Percentiles rank a stretch among this genome's conserved stretches.
These are phyloP conservation scores for Stenodema calcarata DNA, from an alignment of 2,888 invertebrate genomes.

Conservation along the genomic window DNA sequence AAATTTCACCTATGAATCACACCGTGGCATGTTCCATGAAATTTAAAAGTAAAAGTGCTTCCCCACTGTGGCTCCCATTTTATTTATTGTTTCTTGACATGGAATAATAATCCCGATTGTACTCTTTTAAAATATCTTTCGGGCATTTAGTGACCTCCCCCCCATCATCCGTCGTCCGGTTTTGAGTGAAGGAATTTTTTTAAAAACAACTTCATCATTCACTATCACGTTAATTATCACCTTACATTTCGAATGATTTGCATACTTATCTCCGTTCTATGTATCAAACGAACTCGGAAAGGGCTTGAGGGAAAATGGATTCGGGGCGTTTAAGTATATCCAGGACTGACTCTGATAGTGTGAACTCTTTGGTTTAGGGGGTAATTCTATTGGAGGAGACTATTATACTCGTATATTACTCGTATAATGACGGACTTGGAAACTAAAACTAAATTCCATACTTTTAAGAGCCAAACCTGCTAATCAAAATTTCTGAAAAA, in stretches of 20 bases:
- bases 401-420: too few species aligned
- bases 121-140: background rate
- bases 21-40: constrained; percentile 40
- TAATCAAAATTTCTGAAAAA: too few species aligned
- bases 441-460: background rate
- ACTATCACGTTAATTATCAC: background rate
- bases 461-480: too few species aligned
- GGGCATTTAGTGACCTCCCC: background rate
- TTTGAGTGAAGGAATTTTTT: constrained; percentile 27
- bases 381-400: background rate
- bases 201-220: constrained; percentile 12
- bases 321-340: background rate
- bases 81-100: constrained; percentile 37
- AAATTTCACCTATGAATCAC: constrained; percentile 43
- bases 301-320: background rate
- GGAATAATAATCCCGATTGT: constrained; percentile 42
- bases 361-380: background rate
- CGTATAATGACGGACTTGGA: background rate
- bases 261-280: constrained; percentile 24
- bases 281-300: background rate
- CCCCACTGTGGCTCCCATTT: constrained; percentile 1
- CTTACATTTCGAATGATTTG: constrained; percentile 23
- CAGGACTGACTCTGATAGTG: background rate
- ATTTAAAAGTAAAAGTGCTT: constrained; percentile 43
- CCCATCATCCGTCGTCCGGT: too few species aligned